A percentile compares a stretch with the other conserved stretches of the same genome.
These are phyloP conservation scores for Cyclargus thomasi DNA, from an alignment of 1,140 invertebrate genomes.

Conservation along the genomic window DNA sequence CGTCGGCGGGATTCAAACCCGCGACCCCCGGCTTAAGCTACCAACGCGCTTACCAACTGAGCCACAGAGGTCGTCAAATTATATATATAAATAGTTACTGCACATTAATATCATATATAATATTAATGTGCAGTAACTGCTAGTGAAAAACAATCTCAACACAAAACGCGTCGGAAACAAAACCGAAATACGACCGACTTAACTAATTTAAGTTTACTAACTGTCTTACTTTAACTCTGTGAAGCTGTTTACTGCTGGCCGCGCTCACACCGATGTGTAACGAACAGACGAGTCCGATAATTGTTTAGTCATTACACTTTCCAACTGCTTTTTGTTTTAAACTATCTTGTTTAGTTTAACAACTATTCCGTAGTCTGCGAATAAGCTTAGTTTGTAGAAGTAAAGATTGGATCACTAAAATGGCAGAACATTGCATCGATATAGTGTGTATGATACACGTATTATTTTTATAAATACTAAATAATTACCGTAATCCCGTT, in stretches of 20 bases:
- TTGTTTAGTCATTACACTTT: background rate
- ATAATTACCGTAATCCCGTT: no score
- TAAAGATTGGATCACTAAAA: no score
- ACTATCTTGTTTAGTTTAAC: background rate
- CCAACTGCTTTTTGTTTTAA: background rate
- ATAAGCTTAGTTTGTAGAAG: no score
- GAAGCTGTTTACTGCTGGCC: background rate
- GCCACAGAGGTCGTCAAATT: no score
- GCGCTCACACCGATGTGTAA: background rate
- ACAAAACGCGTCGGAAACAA: background rate
- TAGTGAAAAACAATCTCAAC: background rate
- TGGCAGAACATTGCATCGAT: no score
- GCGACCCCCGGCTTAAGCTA: no score
- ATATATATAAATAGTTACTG: no score
- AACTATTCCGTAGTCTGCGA: no score
- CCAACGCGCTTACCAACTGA: no score
- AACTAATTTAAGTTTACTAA: conserved; percentile 11
- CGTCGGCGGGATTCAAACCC: no score
- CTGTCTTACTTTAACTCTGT: conserved; percentile 9
- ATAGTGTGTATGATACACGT: no score
- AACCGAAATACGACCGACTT: conserved; percentile 11
- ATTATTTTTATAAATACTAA: no score
- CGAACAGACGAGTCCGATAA: background rate
- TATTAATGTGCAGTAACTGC: background rate
- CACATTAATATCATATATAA: background rate